Evolutionary conservation across 1,140 invertebrate genomes (phyloP).

Genomic region (Drosophila fuyamai): DNA sequence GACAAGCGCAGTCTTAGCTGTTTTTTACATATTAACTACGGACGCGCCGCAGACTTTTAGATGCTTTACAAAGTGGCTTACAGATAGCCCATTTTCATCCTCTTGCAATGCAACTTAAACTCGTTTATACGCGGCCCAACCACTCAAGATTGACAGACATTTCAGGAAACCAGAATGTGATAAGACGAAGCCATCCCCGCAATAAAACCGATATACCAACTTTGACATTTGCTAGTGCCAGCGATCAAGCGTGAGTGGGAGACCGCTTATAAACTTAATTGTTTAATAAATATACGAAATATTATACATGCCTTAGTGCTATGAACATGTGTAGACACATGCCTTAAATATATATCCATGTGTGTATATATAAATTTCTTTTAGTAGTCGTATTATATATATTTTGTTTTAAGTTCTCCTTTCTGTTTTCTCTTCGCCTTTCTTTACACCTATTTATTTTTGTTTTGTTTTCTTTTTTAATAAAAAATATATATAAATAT

Average conservation of each 20-base stretch:
- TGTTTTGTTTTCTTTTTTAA: conserved; percentile 56
- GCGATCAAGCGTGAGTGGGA: conserved; percentile 22
- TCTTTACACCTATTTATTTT: conserved; percentile 25
- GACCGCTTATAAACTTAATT: conserved; percentile 53
- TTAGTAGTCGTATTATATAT: conserved; percentile 68
- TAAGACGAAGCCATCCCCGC: conserved; percentile 9
- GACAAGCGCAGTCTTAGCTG: conserved; percentile 29
- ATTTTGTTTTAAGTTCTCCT: conserved; percentile 56
- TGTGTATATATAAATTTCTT: conserved; percentile 68
- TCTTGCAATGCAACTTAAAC: conserved; percentile 36
- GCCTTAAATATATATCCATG: conserved; percentile 61
- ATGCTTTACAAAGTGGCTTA: conserved; percentile 47
- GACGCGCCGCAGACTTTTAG: conserved; percentile 45
- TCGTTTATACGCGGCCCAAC: conserved; percentile 10
- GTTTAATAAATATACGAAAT: conserved; percentile 67
- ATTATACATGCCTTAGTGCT: conserved; percentile 77
- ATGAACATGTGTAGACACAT: conserved; percentile 72
- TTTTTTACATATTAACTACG: conserved; percentile 43
- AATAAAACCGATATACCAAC: conserved; percentile 22
- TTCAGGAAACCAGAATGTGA: conserved; percentile 49
- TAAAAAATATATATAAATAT: conserved; percentile 83
- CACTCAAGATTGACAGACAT: conserved; percentile 20
- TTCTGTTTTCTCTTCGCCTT: conserved; percentile 14
- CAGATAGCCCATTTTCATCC: conserved; percentile 21
- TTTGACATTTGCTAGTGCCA: conserved; percentile 27